A percentile compares a stretch with the other conserved stretches of the same genome.
Conservation (phyloP, 2,113 vertebrate species). For the Neodon shergylaensis region DNA sequence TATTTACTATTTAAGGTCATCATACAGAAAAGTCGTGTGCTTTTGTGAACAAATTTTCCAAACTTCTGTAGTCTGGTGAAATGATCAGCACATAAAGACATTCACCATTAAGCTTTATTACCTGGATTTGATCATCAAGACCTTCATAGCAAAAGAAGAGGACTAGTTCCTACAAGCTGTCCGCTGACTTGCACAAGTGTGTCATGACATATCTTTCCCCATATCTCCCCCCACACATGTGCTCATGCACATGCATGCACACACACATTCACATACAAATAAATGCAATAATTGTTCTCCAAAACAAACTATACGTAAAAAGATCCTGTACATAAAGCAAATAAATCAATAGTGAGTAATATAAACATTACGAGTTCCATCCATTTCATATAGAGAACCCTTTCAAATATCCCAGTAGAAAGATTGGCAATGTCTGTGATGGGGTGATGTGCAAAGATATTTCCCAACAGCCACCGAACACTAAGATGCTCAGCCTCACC, state of each 20-base stretch:
- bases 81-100: too few species aligned
- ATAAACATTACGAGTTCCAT: background rate
- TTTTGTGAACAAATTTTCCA: background rate
- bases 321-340: background rate
- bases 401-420: slow-evolving; percentile 2
- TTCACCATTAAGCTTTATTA: background rate
- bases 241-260: background rate
- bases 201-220: too few species aligned
- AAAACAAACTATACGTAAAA: background rate
- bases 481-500: background rate
- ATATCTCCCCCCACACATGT: background rate
- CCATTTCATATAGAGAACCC: background rate
- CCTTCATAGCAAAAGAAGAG: background rate
- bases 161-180: background rate
- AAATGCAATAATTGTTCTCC: background rate
- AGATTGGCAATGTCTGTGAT: background rate
- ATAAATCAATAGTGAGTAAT: background rate
- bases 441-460: background rate
- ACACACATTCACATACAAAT: background rate
- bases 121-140: background rate
- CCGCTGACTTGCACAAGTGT: background rate
- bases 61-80: background rate
- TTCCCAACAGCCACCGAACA: background rate
- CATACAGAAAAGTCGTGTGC: background rate
- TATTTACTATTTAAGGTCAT: background rate